Evolutionary conservation across 1,140 invertebrate genomes (phyloP), one percentile per base, ranked within the genome.

Genomic region (Phthorimaea operculella): DNA sequence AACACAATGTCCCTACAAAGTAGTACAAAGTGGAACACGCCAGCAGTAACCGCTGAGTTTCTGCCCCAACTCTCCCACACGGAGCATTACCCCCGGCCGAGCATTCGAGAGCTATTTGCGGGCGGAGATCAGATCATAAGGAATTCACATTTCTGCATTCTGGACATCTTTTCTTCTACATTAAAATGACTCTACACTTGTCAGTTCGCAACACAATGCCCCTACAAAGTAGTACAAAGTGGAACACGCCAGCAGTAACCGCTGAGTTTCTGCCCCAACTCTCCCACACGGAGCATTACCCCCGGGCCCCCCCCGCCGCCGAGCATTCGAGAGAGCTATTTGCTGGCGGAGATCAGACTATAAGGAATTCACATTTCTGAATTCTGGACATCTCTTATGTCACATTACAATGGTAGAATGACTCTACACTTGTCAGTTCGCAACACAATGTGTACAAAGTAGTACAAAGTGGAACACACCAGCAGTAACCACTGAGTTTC

Each of bases 311-410:
- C 71, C n/a, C n/a, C n/a, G n/a, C n/a, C n/a, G n/a, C n/a, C n/a
- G n/a, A n/a, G 66, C 75, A 77, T 74, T 75, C 68, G 65, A 77
- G 70, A 77, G 70, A 74, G n/a, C n/a, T n/a, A n/a, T n/a, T n/a
- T n/a, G n/a, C n/a, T n/a, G n/a, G n/a, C 69, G 61, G 71, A 73
- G 74, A 79, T 80, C 72, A 76, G 74, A 77, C 80, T 80, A 80
- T n/a, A n/a, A n/a, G n/a, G n/a, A n/a, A n/a, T n/a, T n/a, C n/a
- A n/a, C n/a, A n/a, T n/a, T n/a, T n/a, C n/a, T n/a, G n/a, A n/a
- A n/a, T n/a, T n/a, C n/a, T n/a, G n/a, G n/a, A n/a, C n/a, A n/a
- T n/a, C n/a, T n/a, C n/a, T n/a, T n/a, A n/a, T n/a, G n/a, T n/a
- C n/a, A n/a, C n/a, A n/a, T n/a, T n/a, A n/a, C n/a, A n/a, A n/a